Conservation (phyloP, 2,888 invertebrate genomes). For the Cerastoderma edule region DNA sequence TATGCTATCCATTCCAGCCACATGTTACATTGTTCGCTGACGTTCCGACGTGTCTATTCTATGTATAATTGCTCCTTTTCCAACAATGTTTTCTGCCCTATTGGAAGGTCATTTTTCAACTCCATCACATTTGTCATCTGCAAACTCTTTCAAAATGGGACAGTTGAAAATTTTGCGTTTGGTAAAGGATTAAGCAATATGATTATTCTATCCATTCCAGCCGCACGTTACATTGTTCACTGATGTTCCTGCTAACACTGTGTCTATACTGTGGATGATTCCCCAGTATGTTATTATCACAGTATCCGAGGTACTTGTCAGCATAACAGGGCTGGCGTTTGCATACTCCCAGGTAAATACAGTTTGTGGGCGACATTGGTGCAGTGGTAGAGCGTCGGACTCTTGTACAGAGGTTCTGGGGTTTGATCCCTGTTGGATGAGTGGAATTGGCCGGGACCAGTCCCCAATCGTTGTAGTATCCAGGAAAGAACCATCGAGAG, state of each 20-base stretch:
- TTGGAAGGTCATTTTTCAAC: too few species aligned
- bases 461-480: too few species aligned
- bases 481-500: too few species aligned
- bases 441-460: too few species aligned
- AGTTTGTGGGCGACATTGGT: neutral
- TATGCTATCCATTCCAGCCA: constrained; percentile 42
- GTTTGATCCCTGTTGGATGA: too few species aligned
- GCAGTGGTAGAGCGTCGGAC: too few species aligned
- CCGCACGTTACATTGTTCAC: constrained; percentile 44
- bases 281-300: constrained; percentile 97
- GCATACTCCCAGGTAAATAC: constrained; percentile 92
- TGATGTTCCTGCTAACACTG: constrained; percentile 86
- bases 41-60: constrained; percentile 88
- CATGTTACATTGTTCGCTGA: constrained; percentile 77
- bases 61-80: constrained; percentile 95
- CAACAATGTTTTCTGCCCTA: too few species aligned
- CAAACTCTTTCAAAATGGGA: too few species aligned
- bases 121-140: too few species aligned
- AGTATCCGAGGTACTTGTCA: constrained; percentile 97
- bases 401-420: too few species aligned
- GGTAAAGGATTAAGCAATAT: too few species aligned
- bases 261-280: constrained; percentile 93
- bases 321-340: constrained; percentile 97
- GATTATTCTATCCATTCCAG: constrained; percentile 45
- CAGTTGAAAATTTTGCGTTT: too few species aligned